A percentile compares a stretch with the other conserved stretches of the same genome.
Conservation (phyloP, 2,888 invertebrate species). For the Tridacna crocea region DNA sequence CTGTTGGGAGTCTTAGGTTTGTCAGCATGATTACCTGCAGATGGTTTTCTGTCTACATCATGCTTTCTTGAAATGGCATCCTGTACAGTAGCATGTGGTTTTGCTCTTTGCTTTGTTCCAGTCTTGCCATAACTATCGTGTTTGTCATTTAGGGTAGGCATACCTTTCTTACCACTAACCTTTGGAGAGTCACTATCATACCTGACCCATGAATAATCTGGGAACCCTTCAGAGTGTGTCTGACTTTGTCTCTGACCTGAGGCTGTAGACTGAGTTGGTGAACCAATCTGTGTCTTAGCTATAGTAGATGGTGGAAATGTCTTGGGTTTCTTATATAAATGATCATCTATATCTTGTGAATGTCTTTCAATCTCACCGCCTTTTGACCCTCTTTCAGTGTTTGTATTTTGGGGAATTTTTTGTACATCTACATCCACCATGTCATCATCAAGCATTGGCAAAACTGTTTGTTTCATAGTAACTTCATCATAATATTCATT, state of each 20-base stretch:
- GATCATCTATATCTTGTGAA: conserved; percentile 40
- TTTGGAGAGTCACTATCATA: conserved; percentile 53
- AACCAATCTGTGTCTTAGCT: conserved; percentile 51
- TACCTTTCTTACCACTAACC: conserved; percentile 59
- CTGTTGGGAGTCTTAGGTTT: background rate
- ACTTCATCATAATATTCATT: conserved; percentile 22
- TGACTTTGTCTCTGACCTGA: conserved; percentile 45
- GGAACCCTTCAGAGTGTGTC: conserved; percentile 49
- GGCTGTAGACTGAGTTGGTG: conserved; percentile 57
- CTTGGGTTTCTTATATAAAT: conserved; percentile 14
- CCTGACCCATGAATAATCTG: conserved; percentile 53
- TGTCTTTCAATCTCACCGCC: background rate
- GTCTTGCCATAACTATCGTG: background rate
- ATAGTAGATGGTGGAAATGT: conserved; percentile 55
- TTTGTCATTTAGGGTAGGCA: background rate
- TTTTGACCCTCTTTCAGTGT: background rate
- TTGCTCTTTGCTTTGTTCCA: background rate
- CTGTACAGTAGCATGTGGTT: background rate
- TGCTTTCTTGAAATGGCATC: background rate
- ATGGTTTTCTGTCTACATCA: background rate
- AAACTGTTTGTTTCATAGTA: background rate
- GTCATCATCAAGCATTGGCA: conserved; percentile 1
- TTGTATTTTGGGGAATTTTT: background rate
- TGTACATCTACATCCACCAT: conserved; percentile 1
- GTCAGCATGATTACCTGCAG: background rate